Conservation (phyloP, 2,888 invertebrate genomes). For the Amblyteles armatorius region DNA sequence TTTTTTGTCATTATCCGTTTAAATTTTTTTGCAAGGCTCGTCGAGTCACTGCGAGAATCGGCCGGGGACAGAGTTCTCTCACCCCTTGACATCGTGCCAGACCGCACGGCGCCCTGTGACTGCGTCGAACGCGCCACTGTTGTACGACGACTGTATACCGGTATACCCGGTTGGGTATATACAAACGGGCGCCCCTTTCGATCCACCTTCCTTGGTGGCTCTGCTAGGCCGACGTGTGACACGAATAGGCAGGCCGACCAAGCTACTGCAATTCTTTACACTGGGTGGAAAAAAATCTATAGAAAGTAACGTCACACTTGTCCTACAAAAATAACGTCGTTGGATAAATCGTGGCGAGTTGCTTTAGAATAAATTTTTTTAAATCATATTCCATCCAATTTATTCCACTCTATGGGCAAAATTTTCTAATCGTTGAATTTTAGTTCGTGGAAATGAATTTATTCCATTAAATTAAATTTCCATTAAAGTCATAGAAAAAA, state of each 20-base stretch:
- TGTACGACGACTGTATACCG: conserved; percentile 6
- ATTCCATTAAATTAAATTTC: neutral
- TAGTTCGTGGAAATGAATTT: no score
- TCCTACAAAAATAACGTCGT: conserved; percentile 25
- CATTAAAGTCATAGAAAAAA: neutral
- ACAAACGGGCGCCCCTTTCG: conserved; percentile 51
- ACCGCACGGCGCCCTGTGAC: conserved; percentile 75
- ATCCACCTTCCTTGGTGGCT: conserved; percentile 55
- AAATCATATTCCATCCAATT: neutral
- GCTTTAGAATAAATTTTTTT: neutral
- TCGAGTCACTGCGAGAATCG: conserved; percentile 30
- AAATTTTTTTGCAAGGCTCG: neutral
- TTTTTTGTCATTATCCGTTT: no score
- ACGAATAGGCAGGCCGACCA: conserved; percentile 34
- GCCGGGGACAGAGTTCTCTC: conserved; percentile 69
- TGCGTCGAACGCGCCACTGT: conserved; percentile 55
- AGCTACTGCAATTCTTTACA: conserved; percentile 23
- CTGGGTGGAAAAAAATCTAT: conserved; percentile 45
- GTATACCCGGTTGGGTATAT: no score
- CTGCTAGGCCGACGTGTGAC: conserved; percentile 31
- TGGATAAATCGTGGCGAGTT: neutral
- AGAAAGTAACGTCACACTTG: conserved; percentile 10
- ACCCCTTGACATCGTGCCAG: conserved; percentile 74
- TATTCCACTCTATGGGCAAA: no score
- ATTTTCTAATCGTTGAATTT: no score